Evolutionary conservation across 2,797 vertebrate species (phyloP), one percentile per base, ranked within the genome.

Genomic region (Delichon dasypus): DNA sequence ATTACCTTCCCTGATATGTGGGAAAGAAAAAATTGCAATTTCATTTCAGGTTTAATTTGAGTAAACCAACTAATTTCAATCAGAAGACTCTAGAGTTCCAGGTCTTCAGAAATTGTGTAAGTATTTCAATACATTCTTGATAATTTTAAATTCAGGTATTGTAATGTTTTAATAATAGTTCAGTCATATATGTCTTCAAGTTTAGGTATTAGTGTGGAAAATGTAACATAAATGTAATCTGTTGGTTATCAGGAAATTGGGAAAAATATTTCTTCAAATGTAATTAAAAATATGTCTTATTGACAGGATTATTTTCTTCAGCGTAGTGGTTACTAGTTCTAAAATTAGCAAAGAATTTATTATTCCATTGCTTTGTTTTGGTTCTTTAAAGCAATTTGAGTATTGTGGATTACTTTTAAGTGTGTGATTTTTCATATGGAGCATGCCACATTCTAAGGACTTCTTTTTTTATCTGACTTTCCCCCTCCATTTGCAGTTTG

Each of bases 61-160:
- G 98, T 97, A 99, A 98, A 82, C 95, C 98, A 75, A 94, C 98
- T 94, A 98, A 98, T 95, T 98, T 99, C 65, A 98, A 98, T 97
- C 96, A 98, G 89, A 98, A 97, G 95, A 99, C 99, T 65, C 97
- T 99, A 61, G 99, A 99, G 98, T 99, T 99, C 97, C 98, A 99
- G 95, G 98, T 99, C 89, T 98, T 98, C 97, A 98, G 98, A 98
- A 99, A 99, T 94, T 98, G 98, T 66, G 99, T 99, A 98, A 98
- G 98, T 98, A 95, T 96, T 88, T 74, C 45, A 32, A 3, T 80
- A 13, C 0, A 0, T 76, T 65, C 25, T 68, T 86, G 21, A 32
- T 47, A 47, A 53, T 66, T 65, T 55, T 40, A 32, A 36, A 42
- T 58, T 29, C 11, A 42, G 21, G 2, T 54, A 20, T 61, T 38